A percentile compares a stretch with the other conserved stretches of the same genome.
phyloP scores from a whole-genome alignment of 23 tunicate genomes.

The Styela plicata region DNA sequence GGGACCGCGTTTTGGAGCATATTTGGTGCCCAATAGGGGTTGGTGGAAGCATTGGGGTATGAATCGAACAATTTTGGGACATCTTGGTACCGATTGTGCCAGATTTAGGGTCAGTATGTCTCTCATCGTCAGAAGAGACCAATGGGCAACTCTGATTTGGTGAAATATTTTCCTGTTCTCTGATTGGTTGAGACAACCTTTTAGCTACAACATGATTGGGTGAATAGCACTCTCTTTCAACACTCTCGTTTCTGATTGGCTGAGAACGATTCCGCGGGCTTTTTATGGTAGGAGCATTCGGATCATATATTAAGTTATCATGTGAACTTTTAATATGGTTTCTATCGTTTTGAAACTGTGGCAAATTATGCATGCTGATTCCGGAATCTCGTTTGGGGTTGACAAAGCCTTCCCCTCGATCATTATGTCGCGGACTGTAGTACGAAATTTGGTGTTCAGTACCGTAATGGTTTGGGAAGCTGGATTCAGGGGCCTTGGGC shows the following conservation, averaged over 20 bases:
- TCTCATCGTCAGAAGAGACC: neutral
- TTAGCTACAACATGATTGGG: neutral
- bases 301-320: neutral
- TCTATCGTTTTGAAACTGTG: neutral
- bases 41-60: neutral
- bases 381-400: constrained; percentile 25
- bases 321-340: neutral
- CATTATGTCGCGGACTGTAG: neutral
- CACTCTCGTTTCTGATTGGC: neutral
- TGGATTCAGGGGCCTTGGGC: neutral
- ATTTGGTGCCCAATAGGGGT: neutral
- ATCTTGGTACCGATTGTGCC: no score
- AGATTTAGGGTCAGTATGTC: neutral
- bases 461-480: neutral
- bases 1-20: no score
- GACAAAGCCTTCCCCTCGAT: constrained; percentile 17
- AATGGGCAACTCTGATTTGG: neutral
- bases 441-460: neutral
- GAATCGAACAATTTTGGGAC: neutral
- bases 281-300: neutral
- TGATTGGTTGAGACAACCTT: neutral
- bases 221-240: neutral
- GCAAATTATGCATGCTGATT: constrained; percentile 9
- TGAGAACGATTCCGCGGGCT: neutral
- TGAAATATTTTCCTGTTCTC: neutral